phyloP scores from a whole-genome alignment of 2,888 invertebrate species.

The Apotomis capreana region DNA sequence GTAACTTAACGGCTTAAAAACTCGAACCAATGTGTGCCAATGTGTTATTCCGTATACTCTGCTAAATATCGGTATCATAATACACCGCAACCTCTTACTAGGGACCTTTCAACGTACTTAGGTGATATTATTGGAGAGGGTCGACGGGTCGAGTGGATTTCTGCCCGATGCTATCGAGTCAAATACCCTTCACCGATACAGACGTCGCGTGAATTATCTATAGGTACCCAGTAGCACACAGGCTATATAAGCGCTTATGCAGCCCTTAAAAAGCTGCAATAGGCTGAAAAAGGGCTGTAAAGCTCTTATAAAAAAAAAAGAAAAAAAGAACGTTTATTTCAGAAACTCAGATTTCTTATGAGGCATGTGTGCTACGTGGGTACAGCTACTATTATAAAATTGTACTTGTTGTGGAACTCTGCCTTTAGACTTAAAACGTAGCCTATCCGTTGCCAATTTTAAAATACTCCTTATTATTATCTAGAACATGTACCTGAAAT shows the following conservation, averaged over 20 bases:
- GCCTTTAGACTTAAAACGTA: no score
- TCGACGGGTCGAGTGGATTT: slow-evolving; percentile 51
- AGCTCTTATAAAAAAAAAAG: no score
- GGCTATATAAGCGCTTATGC: background rate
- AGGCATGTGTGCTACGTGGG: no score
- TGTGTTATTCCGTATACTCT: background rate
- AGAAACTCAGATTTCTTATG: no score
- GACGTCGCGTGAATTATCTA: slow-evolving; percentile 5
- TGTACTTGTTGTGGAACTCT: no score
- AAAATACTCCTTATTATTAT: no score
- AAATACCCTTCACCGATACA: slow-evolving; percentile 45
- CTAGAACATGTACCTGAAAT: no score
- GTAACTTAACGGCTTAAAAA: background rate
- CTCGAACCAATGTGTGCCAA: background rate
- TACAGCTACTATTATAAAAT: no score
- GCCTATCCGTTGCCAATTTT: no score
- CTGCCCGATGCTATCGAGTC: slow-evolving; percentile 51
- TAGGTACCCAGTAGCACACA: background rate
- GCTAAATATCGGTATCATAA: slow-evolving; percentile 6
- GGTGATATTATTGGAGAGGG: slow-evolving; percentile 52
- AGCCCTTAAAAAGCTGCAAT: background rate
- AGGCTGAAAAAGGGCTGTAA: no score
- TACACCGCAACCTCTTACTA: slow-evolving; percentile 48
- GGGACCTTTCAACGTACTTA: slow-evolving; percentile 46
- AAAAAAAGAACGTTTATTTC: no score